These are phyloP conservation scores for Sebastes melanostomus DNA, from an alignment of 2,797 vertebrate genomes.

Conservation along the genomic window DNA sequence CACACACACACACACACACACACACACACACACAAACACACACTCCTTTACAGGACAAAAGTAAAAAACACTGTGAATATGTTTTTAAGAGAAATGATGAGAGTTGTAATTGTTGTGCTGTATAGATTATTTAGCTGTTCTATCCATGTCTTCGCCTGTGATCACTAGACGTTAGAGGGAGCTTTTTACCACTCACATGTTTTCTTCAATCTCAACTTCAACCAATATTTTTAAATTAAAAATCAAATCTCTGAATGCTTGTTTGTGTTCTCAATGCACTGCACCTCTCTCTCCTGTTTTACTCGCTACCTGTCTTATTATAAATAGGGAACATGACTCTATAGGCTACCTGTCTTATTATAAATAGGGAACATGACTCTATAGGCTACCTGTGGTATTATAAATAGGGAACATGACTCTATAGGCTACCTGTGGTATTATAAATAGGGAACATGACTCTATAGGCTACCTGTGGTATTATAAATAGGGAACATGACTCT, in stretches of 20 bases:
- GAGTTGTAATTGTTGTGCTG: slow-evolving; percentile 13
- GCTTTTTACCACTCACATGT: slow-evolving; percentile 7
- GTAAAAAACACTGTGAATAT: slow-evolving; percentile 1
- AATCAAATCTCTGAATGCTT: background rate
- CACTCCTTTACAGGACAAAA: background rate
- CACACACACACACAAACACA: too few species aligned
- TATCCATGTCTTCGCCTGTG: slow-evolving; percentile 22
- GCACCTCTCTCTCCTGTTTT: background rate
- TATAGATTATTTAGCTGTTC: slow-evolving; percentile 17
- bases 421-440: too few species aligned
- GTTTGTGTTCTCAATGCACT: slow-evolving; percentile 12
- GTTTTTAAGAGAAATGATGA: background rate
- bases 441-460: background rate
- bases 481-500: too few species aligned
- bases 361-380: too few species aligned
- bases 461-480: too few species aligned
- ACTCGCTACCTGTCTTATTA: too few species aligned
- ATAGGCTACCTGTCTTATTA: too few species aligned
- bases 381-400: too few species aligned
- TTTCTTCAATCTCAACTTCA: background rate
- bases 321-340: background rate
- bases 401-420: too few species aligned
- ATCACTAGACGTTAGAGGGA: slow-evolving; percentile 23
- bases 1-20: background rate
- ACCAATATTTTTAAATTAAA: slow-evolving; percentile 6